phyloP scores from a whole-genome alignment of 2,113 vertebrate species.

The Xyliphius kryptos region DNA sequence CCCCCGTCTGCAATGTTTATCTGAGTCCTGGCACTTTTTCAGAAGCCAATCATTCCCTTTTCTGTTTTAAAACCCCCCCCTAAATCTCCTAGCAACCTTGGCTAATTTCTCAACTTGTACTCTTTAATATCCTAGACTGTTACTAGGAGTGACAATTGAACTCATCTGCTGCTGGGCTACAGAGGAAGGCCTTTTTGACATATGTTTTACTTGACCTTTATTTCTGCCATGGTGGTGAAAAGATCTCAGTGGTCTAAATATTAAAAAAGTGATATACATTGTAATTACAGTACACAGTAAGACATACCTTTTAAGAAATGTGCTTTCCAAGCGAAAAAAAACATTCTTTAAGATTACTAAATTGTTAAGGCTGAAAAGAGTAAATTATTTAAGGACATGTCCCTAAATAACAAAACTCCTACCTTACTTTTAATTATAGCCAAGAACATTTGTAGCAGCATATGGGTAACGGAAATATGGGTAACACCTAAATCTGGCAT shows the following conservation, averaged over 20 bases:
- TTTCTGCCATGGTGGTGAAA: constrained; percentile 4
- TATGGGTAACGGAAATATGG: too few species aligned
- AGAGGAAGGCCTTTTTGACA: constrained; percentile 1
- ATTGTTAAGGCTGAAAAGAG: too few species aligned
- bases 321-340: too few species aligned
- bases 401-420: too few species aligned
- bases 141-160: constrained; percentile 22
- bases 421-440: too few species aligned
- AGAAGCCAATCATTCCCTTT: constrained; percentile 30
- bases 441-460: too few species aligned
- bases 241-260: background rate
- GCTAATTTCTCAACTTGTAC: constrained; percentile 34
- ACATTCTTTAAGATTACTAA: too few species aligned
- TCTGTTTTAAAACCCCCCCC: constrained; percentile 22
- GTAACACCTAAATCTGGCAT: too few species aligned
- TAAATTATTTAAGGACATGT: too few species aligned
- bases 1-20: constrained; percentile 33
- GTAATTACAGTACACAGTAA: too few species aligned
- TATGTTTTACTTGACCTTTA: constrained; percentile 2
- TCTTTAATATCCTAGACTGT: constrained; percentile 33
- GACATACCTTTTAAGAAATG: too few species aligned
- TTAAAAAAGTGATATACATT: too few species aligned
- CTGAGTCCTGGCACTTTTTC: constrained; percentile 21
- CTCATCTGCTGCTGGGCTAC: constrained; percentile 27
- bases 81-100: constrained; percentile 39